These are phyloP conservation scores for Thalassaphorura encarpata DNA, from an alignment of 1,140 invertebrate species.

Conservation along the genomic window DNA sequence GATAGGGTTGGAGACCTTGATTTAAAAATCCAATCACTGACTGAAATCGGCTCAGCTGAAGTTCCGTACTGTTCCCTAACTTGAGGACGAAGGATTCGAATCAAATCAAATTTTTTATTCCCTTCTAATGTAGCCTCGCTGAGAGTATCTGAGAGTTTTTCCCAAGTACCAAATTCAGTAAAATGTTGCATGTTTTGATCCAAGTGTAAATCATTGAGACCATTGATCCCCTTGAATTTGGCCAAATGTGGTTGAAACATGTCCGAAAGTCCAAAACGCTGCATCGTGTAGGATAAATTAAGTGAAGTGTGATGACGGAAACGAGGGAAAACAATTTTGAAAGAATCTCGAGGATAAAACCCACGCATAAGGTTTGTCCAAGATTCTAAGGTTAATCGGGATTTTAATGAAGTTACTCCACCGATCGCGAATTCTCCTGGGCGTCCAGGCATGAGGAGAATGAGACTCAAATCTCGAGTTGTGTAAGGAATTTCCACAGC, in stretches of 20 bases:
- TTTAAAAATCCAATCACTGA: constrained; percentile 47
- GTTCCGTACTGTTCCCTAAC: constrained; percentile 28
- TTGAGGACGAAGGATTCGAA: constrained; percentile 26
- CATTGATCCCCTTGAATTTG: constrained; percentile 61
- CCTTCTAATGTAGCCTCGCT: constrained; percentile 10
- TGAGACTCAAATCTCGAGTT: constrained; percentile 55
- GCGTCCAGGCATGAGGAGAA: constrained; percentile 62
- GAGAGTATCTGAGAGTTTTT: constrained; percentile 31
- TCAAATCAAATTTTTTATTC: constrained; percentile 19
- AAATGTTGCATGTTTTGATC: constrained; percentile 30
- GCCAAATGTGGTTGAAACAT: constrained; percentile 60
- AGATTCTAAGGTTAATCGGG: constrained; percentile 25
- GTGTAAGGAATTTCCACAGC: constrained; percentile 45
- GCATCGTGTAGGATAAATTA: constrained; percentile 61
- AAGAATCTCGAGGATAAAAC: constrained; percentile 27
- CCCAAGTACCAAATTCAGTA: constrained; percentile 30
- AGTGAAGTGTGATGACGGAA: constrained; percentile 69
- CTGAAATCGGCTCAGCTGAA: constrained; percentile 24
- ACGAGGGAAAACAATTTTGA: constrained; percentile 48
- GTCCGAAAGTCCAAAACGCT: constrained; percentile 66
- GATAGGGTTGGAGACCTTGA: constrained; percentile 54
- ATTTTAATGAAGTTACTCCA: constrained; percentile 26
- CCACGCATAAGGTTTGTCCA: constrained; percentile 27
- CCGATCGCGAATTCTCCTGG: constrained; percentile 38
- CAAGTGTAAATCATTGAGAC: constrained; percentile 44